phyloP scores from a whole-genome alignment of 1,140 invertebrate genomes.

The Eupristina koningsbergeri region DNA sequence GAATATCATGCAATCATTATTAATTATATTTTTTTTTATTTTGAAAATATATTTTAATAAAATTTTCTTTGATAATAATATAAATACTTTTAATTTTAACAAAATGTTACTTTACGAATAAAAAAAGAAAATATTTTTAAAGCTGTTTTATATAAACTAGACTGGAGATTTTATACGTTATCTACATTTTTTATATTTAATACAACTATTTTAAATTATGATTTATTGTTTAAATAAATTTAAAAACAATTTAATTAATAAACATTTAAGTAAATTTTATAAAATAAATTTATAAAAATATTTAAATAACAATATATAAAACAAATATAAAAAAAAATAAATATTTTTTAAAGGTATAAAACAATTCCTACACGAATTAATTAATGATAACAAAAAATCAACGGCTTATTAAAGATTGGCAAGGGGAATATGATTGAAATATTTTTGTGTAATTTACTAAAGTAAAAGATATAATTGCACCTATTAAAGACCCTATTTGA shows the following conservation, averaged over 20 bases:
- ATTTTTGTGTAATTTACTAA: constrained; percentile 81
- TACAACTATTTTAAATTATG: too few relatives aligned
- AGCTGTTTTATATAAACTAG: neutral
- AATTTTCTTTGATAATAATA: neutral
- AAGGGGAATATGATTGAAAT: constrained; percentile 74
- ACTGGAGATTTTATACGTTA: neutral
- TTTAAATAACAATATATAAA: neutral
- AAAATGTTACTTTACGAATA: neutral
- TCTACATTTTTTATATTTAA: neutral
- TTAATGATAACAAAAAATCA: constrained; percentile 32
- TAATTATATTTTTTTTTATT: neutral
- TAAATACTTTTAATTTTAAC: neutral
- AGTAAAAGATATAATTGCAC: constrained; percentile 82
- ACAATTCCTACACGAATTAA: neutral
- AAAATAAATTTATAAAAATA: neutral
- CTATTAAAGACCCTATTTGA: constrained; percentile 85
- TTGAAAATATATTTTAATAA: neutral
- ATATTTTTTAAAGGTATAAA: neutral
- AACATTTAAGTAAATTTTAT: neutral
- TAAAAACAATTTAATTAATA: neutral
- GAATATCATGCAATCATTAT: too few relatives aligned
- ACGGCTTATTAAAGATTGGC: constrained; percentile 49
- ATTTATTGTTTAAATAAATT: neutral
- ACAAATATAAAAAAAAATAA: neutral
- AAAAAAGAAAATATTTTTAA: neutral